These are phyloP conservation scores for Monochamus alternatus DNA, from an alignment of 2,888 invertebrate genomes.

Conservation along the genomic window DNA sequence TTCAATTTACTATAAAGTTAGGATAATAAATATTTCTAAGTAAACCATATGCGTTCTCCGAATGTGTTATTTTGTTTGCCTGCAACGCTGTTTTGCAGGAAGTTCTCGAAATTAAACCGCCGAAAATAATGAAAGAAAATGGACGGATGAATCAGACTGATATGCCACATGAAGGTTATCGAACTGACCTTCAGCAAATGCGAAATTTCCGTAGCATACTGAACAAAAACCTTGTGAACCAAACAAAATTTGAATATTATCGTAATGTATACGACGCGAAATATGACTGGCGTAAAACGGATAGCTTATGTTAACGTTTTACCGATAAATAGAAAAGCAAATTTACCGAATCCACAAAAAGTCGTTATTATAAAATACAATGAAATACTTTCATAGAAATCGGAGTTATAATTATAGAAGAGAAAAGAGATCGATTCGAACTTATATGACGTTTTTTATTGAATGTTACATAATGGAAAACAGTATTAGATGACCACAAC, in stretches of 20 bases:
- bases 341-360: neutral
- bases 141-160: conserved; percentile 37
- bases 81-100: conserved; percentile 25
- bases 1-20: too few relatives aligned
- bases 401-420: neutral
- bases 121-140: conserved; percentile 31
- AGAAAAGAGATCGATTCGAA: neutral
- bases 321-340: neutral
- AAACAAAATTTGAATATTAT: conserved; percentile 60
- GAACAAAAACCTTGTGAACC: conserved; percentile 53
- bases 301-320: neutral
- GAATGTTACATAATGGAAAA: neutral
- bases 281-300: conserved; percentile 10
- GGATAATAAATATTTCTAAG: too few relatives aligned
- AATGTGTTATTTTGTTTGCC: conserved; percentile 4
- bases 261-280: conserved; percentile 27
- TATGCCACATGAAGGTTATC: conserved; percentile 57
- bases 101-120: conserved; percentile 28
- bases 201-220: conserved; percentile 57
- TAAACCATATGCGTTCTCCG: neutral
- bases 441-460: neutral
- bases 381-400: neutral
- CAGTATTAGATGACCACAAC: neutral
- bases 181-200: conserved; percentile 59
- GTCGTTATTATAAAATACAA: neutral